Evolutionary conservation across 2,888 invertebrate genomes (phyloP).

Genomic region (Mactromeris polynyma): DNA sequence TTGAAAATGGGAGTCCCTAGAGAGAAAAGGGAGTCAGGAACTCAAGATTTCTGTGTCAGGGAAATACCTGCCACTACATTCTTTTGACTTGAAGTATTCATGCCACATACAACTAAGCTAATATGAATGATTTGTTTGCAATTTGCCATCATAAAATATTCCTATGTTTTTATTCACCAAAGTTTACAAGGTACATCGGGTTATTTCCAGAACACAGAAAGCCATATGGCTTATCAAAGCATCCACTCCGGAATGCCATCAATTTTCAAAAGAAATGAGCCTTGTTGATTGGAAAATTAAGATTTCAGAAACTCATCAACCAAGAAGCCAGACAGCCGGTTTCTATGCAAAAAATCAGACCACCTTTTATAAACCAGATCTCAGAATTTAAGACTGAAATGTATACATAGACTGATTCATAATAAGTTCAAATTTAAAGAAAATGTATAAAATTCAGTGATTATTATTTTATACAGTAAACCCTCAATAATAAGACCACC

Average conservation of each 20-base stretch:
- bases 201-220: not conserved
- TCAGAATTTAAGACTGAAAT: not conserved
- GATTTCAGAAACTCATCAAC: slow-evolving; percentile 10
- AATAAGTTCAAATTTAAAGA: too few relatives aligned
- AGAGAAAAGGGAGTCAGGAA: too few relatives aligned
- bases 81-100: not conserved
- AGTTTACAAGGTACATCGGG: not conserved
- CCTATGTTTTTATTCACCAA: not conserved
- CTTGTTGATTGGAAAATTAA: slow-evolving; percentile 24
- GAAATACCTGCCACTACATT: too few relatives aligned
- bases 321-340: not conserved
- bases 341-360: not conserved
- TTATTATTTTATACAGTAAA: too few relatives aligned
- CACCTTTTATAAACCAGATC: not conserved
- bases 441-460: too few relatives aligned
- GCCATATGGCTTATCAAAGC: slow-evolving; percentile 7
- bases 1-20: too few relatives aligned
- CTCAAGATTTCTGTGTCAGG: too few relatives aligned
- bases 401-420: not conserved
- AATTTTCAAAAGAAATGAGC: slow-evolving; percentile 29
- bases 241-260: slow-evolving; percentile 21
- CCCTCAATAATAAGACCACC: too few relatives aligned
- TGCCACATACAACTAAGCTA: not conserved
- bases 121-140: not conserved
- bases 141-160: not conserved